phyloP scores from a whole-genome alignment of 2,113 vertebrate genomes.

The Orientallactaga bullata region DNA sequence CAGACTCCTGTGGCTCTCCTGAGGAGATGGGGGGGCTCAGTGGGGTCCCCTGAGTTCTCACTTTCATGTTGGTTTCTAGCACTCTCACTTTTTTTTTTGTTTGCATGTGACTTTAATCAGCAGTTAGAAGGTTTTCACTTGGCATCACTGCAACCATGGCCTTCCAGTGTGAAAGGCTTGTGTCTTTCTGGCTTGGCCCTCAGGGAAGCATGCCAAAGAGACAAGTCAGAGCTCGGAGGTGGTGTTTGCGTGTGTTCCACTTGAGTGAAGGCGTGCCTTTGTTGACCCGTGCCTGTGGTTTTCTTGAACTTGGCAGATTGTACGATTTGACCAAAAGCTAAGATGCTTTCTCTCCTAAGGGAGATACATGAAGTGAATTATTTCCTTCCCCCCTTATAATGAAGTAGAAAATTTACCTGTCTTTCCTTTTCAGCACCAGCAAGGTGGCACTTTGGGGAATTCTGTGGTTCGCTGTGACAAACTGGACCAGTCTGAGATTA shows the following conservation, averaged over 20 bases:
- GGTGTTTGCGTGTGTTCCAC: background rate
- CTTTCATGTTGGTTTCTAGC: slow-evolving; percentile 47
- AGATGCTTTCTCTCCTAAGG: slow-evolving; percentile 38
- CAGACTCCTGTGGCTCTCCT: background rate
- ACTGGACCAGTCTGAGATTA: slow-evolving; percentile 97
- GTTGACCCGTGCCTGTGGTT: background rate
- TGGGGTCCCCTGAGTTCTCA: slow-evolving; percentile 19
- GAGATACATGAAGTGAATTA: background rate
- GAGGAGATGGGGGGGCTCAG: slow-evolving; percentile 8
- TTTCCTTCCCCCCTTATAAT: too few species aligned
- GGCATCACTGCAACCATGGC: background rate
- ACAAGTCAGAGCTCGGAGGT: background rate
- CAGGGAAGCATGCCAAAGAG: background rate
- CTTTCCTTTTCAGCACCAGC: slow-evolving; percentile 89
- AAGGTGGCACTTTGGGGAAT: slow-evolving; percentile 90
- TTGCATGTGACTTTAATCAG: slow-evolving; percentile 55
- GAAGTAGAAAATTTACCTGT: slow-evolving; percentile 41
- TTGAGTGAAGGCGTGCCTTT: background rate
- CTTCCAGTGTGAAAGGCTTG: background rate
- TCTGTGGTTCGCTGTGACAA: slow-evolving; percentile 95
- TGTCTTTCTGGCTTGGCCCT: slow-evolving; percentile 31
- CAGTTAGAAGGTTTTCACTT: background rate
- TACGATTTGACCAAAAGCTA: background rate
- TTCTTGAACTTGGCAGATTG: background rate
- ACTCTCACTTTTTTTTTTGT: slow-evolving; percentile 54